Conservation (phyloP, 2,888 invertebrate genomes). For the Caenorhabditis plicata region DNA sequence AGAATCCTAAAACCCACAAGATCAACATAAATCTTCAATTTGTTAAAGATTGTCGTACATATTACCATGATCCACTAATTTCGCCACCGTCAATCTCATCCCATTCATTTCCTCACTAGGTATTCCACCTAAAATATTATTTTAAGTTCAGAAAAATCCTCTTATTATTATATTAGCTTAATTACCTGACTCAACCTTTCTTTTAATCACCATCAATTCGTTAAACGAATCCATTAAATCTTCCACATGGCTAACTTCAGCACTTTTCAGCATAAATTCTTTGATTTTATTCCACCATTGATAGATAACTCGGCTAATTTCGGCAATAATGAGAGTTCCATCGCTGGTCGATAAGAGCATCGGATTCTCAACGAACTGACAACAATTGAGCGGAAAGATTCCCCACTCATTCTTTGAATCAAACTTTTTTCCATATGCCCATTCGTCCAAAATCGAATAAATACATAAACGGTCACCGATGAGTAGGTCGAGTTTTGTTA, state of each 20-base stretch:
- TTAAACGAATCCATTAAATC: constrained; percentile 26
- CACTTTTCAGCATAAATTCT: constrained; percentile 15
- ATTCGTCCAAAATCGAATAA: constrained; percentile 4
- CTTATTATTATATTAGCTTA: neutral
- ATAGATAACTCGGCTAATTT: constrained; percentile 16
- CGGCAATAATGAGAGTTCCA: constrained; percentile 20
- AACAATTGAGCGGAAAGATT: constrained; percentile 13
- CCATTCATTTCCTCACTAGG: constrained; percentile 40
- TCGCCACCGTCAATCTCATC: constrained; percentile 27
- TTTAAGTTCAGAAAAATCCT: neutral
- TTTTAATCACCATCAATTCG: constrained; percentile 24
- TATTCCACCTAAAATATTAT: constrained; percentile 30
- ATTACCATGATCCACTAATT: constrained; percentile 40
- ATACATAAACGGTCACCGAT: constrained; percentile 30
- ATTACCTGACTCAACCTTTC: constrained; percentile 25
- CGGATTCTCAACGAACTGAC: constrained; percentile 20
- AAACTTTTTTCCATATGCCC: constrained; percentile 29
- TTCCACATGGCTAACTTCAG: constrained; percentile 10
- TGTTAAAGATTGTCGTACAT: too few relatives aligned
- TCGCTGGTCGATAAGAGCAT: constrained; percentile 27
- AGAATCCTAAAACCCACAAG: too few relatives aligned
- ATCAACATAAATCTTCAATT: too few relatives aligned
- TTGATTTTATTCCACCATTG: constrained; percentile 37
- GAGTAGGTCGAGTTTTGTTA: constrained; percentile 10
- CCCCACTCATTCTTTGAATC: constrained; percentile 17